These are phyloP conservation scores for Rhagoletis pomonella DNA, from an alignment of 1,140 invertebrate species.

Conservation along the genomic window DNA sequence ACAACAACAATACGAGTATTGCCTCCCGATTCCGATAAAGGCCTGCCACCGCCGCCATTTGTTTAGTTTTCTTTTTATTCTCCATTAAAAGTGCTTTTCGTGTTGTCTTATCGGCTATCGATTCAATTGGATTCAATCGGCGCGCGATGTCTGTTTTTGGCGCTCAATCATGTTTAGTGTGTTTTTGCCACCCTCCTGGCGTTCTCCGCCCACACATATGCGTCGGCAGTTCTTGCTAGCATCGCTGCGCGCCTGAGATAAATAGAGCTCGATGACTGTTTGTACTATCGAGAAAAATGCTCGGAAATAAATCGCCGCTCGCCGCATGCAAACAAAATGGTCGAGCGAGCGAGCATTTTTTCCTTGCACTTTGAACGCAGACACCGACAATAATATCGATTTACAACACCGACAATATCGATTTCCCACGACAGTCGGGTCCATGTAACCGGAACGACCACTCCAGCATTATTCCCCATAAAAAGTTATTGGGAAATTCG, in stretches of 20 bases:
- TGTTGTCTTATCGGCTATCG: neutral
- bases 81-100: neutral
- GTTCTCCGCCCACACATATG: neutral
- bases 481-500: too few species aligned
- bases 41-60: neutral
- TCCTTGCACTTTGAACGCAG: neutral
- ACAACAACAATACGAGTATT: too few species aligned
- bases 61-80: conserved; percentile 5
- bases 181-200: neutral
- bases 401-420: neutral
- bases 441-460: too few species aligned
- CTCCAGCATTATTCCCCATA: too few species aligned
- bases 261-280: conserved; percentile 59
- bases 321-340: neutral
- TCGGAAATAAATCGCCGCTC: neutral
- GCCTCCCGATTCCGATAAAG: too few species aligned
- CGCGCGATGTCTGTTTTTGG: conserved; percentile 10
- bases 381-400: neutral
- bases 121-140: neutral
- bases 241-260: conserved; percentile 50
- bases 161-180: conserved; percentile 31
- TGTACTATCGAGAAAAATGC: conserved; percentile 58
- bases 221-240: neutral
- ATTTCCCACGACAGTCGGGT: too few species aligned
- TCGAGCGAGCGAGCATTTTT: conserved; percentile 17